These are phyloP conservation scores for Mesoligia furuncula DNA, from an alignment of 2,888 invertebrate genomes.

Conservation along the genomic window DNA sequence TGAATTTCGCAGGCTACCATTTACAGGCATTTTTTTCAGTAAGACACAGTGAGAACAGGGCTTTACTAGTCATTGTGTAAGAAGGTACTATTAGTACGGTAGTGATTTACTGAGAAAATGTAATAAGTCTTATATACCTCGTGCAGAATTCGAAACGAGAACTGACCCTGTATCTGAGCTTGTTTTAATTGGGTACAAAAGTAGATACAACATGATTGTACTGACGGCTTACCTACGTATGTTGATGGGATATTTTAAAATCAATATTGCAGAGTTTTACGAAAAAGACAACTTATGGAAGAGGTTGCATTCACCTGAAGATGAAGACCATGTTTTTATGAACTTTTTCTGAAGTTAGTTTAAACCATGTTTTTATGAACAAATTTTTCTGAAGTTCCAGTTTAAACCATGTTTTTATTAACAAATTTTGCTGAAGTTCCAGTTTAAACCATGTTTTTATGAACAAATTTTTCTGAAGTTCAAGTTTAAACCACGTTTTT, in stretches of 20 bases:
- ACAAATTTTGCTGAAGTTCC: no score
- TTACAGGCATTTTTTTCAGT: background rate
- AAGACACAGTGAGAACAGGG: background rate
- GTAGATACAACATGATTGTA: constrained; percentile 10
- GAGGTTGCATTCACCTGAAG: background rate
- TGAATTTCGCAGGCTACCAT: background rate
- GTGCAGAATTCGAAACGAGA: constrained; percentile 24
- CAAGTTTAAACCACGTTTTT: no score
- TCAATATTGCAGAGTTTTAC: background rate
- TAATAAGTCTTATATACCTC: background rate
- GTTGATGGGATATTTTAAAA: background rate
- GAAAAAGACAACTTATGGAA: background rate
- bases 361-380: no score
- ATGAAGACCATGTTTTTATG: no score
- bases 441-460: no score
- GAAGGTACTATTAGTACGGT: background rate
- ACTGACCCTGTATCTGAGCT: constrained; percentile 7
- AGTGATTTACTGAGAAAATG: constrained; percentile 32
- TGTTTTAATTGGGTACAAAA: constrained; percentile 24
- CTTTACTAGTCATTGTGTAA: background rate
- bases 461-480: no score
- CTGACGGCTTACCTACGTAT: background rate
- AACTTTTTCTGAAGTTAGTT: no score
- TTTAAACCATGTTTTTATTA: no score
- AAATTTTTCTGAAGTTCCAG: no score